These are phyloP conservation scores for Isaurus tuberculatus DNA, from an alignment of 92 coral and sea anemone species.

Conservation along the genomic window DNA sequence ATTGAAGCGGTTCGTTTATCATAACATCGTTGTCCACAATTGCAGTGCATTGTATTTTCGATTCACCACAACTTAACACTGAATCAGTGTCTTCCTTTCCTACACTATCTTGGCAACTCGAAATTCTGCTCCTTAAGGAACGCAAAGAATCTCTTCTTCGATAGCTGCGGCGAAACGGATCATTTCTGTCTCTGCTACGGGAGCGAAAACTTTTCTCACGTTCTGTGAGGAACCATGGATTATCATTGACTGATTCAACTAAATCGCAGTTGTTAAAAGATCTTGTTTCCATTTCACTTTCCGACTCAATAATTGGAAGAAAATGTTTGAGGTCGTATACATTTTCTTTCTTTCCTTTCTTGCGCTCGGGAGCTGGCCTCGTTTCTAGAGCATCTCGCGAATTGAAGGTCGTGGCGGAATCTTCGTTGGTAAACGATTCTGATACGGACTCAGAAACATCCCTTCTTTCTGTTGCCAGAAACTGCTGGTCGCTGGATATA, in stretches of 20 bases:
- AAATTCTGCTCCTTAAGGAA: neutral
- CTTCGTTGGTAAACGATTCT: neutral
- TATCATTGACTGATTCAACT: neutral
- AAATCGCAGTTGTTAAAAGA: neutral
- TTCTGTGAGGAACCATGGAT: constrained; percentile 15
- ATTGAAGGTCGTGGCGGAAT: neutral
- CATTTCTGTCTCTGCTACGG: constrained; percentile 43
- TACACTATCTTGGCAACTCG: neutral
- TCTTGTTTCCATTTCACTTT: neutral
- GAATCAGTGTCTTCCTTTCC: neutral
- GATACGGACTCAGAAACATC: neutral
- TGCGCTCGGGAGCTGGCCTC: neutral
- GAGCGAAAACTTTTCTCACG: constrained; percentile 30
- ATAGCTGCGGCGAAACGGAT: constrained; percentile 17
- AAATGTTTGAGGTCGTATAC: neutral
- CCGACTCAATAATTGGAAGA: neutral
- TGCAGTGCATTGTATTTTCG: neutral
- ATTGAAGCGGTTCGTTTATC: neutral
- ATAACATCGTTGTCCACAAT: neutral
- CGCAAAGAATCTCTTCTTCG: neutral
- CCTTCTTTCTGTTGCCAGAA: neutral
- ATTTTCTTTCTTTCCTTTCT: neutral
- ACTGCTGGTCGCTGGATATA: neutral
- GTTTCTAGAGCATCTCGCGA: neutral
- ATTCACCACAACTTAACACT: neutral